A percentile compares a stretch with the other conserved stretches of the same genome.
Conservation (phyloP, 2,888 invertebrate species). For the Plemyria rubiginata region DNA sequence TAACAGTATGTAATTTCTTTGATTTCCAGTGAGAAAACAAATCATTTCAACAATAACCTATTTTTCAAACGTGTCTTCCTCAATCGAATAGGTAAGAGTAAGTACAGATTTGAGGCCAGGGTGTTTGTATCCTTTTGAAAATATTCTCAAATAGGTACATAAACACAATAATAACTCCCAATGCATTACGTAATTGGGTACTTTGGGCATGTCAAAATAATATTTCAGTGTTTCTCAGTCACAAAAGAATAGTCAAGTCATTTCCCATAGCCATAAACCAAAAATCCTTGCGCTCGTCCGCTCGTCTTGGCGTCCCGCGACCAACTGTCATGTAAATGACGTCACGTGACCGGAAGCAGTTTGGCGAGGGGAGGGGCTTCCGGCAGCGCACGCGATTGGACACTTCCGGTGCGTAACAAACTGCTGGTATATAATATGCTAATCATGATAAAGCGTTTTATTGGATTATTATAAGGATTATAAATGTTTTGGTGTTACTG, state of each 20-base stretch:
- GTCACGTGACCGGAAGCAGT: constrained; percentile 84
- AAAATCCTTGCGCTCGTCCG: constrained; percentile 61
- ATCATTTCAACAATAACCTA: no score
- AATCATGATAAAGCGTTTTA: constrained; percentile 82
- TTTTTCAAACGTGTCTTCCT: no score
- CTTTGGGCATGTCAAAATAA: constrained; percentile 1
- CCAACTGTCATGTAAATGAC: constrained; percentile 82
- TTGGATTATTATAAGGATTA: constrained; percentile 73
- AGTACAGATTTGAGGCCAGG: no score
- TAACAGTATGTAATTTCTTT: no score
- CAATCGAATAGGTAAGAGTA: no score
- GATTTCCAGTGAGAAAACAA: no score
- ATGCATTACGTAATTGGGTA: background rate
- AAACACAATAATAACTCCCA: background rate
- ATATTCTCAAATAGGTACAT: no score
- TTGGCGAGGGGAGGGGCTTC: constrained; percentile 76
- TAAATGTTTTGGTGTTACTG: constrained; percentile 47
- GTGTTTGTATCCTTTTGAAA: no score
- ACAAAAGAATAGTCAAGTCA: constrained; percentile 50
- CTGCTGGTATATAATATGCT: constrained; percentile 78
- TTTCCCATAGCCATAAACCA: constrained; percentile 68
- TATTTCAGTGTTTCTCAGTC: constrained; percentile 9
- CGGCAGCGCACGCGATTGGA: constrained; percentile 82
- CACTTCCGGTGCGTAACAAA: constrained; percentile 81
- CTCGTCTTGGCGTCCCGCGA: constrained; percentile 58